A percentile compares a stretch with the other conserved stretches of the same genome.
Evolutionary conservation across 2,888 invertebrate genomes (phyloP).

Genomic region (Sinopyrophorus schimmeli): DNA sequence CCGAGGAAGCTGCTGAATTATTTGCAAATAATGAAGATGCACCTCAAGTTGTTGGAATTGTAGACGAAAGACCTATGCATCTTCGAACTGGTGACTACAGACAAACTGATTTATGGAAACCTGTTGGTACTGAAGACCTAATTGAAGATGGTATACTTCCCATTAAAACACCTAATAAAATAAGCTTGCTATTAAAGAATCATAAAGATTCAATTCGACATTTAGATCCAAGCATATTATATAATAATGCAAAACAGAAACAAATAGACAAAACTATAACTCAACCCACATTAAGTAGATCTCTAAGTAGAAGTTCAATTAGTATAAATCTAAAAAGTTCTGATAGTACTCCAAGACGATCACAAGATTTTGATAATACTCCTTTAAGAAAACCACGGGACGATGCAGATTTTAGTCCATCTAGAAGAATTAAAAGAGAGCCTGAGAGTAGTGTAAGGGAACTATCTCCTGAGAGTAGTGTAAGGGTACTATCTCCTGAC

Average conservation of each 20-base stretch:
- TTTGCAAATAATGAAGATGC: conserved; percentile 81
- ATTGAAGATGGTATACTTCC: too few species aligned
- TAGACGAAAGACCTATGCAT: conserved; percentile 79
- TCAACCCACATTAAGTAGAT: background rate
- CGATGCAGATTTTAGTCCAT: conserved; percentile 40
- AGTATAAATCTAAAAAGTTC: conserved; percentile 15
- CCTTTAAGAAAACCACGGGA: conserved; percentile 23
- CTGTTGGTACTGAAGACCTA: conserved; percentile 36
- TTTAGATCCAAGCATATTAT: too few species aligned
- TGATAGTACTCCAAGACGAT: conserved; percentile 37
- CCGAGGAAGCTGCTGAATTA: conserved; percentile 70
- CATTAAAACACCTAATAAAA: too few species aligned
- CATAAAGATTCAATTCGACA: too few species aligned
- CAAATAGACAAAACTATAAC: conserved; percentile 17
- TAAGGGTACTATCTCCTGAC: too few species aligned
- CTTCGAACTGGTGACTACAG: conserved; percentile 54
- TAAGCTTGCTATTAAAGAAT: too few species aligned
- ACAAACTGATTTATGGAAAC: conserved; percentile 49
- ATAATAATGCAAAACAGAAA: too few species aligned
- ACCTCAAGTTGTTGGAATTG: conserved; percentile 85
- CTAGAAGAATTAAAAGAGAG: conserved; percentile 29
- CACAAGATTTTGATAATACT: conserved; percentile 10
- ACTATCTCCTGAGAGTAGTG: too few species aligned
- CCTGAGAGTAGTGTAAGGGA: too few species aligned
- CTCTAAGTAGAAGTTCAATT: conserved; percentile 2